Conservation (phyloP, 2,797 vertebrate genomes). For the Hoplostethus atlanticus region DNA sequence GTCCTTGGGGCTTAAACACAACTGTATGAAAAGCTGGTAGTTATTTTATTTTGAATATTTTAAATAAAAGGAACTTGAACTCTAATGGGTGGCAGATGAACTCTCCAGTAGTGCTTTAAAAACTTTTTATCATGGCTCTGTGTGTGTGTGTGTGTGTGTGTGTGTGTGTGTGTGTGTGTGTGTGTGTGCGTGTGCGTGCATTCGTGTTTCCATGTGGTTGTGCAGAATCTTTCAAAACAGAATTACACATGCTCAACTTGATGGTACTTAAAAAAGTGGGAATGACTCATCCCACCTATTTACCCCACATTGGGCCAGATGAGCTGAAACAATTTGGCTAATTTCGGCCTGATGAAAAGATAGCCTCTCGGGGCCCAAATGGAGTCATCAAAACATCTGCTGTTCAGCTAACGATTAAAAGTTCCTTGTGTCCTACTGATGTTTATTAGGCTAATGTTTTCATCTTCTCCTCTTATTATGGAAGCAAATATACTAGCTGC, state of each 20-base stretch:
- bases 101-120: background rate
- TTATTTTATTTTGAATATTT: slow-evolving; percentile 10
- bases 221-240: background rate
- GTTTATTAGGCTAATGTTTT: slow-evolving; percentile 25
- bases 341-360: slow-evolving; percentile 65
- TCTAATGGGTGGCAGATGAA: no score
- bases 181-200: background rate
- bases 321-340: slow-evolving; percentile 64
- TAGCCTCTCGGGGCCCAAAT: slow-evolving; percentile 47
- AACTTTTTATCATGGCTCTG: background rate
- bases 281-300: slow-evolving; percentile 66
- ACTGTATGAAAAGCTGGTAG: background rate
- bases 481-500: slow-evolving; percentile 30
- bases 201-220: background rate
- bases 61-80: background rate
- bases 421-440: slow-evolving; percentile 41
- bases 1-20: slow-evolving; percentile 32
- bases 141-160: slow-evolving; percentile 2
- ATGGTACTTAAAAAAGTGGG: slow-evolving; percentile 49
- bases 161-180: slow-evolving; percentile 2
- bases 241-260: slow-evolving; percentile 20
- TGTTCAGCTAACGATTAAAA: slow-evolving; percentile 59
- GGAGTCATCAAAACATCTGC: slow-evolving; percentile 68
- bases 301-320: slow-evolving; percentile 65
- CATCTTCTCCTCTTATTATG: slow-evolving; percentile 36